phyloP scores from a whole-genome alignment of 1,140 invertebrate species.

The Bacillus rossius region DNA sequence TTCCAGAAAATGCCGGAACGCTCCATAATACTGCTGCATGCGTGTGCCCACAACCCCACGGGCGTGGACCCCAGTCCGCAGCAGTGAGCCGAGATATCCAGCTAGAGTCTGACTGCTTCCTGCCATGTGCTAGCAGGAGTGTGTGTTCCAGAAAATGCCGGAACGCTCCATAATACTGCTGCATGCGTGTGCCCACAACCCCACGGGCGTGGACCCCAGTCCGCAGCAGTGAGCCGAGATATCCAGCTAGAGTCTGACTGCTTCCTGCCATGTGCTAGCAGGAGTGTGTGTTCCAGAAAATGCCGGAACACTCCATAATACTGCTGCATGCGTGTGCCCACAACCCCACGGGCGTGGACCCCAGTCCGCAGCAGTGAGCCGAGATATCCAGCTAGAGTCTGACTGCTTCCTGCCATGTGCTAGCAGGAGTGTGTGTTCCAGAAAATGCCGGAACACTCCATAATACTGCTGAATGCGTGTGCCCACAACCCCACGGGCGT shows the following conservation, averaged over 20 bases:
- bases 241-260: too few relatives aligned
- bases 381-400: conserved; percentile 68
- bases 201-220: conserved; percentile 94
- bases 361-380: conserved; percentile 88
- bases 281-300: conserved; percentile 60
- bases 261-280: neutral
- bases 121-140: neutral
- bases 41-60: conserved; percentile 99
- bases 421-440: conserved; percentile 42
- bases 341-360: conserved; percentile 98
- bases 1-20: conserved; percentile 88
- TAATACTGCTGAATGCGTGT: conserved; percentile 95
- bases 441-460: conserved; percentile 91
- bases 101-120: too few relatives aligned
- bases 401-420: too few relatives aligned
- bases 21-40: conserved; percentile 91
- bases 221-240: conserved; percentile 88
- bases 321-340: conserved; percentile 97
- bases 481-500: conserved; percentile 99
- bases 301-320: conserved; percentile 89
- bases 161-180: conserved; percentile 88
- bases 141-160: conserved; percentile 77
- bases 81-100: conserved; percentile 83
- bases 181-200: conserved; percentile 99
- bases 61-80: conserved; percentile 91